Percentiles rank a stretch among this genome's conserved stretches.
Conservation (phyloP, 2,888 invertebrate genomes). For the Eulithis prunata region DNA sequence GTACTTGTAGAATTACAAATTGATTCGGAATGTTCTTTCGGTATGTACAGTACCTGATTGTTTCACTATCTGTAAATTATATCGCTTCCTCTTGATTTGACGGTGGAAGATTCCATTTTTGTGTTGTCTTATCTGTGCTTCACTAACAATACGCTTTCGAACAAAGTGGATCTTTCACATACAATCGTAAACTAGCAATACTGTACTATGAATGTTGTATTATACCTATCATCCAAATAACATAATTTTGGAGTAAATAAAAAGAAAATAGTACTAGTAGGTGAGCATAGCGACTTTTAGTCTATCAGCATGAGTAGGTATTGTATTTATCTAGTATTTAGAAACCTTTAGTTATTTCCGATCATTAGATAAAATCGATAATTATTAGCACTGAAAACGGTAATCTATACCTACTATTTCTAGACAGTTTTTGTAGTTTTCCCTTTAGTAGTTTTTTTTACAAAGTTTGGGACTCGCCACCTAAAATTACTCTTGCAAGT, state of each 20-base stretch:
- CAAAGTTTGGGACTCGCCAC: slow-evolving; percentile 20
- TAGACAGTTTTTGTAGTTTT: slow-evolving; percentile 5
- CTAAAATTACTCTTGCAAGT: slow-evolving; percentile 5
- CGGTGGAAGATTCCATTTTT: slow-evolving; percentile 43
- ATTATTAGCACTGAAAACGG: slow-evolving; percentile 13
- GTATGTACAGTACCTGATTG: slow-evolving; percentile 44
- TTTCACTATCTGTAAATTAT: slow-evolving; percentile 36
- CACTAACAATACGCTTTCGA: slow-evolving; percentile 39
- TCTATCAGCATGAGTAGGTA: slow-evolving; percentile 29
- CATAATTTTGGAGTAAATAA: slow-evolving; percentile 15
- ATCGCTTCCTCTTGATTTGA: slow-evolving; percentile 25
- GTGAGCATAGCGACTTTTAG: slow-evolving; percentile 39
- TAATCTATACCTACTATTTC: neutral
- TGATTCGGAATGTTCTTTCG: slow-evolving; percentile 6
- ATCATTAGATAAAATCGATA: neutral
- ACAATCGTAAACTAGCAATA: slow-evolving; percentile 26
- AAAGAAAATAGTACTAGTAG: slow-evolving; percentile 11
- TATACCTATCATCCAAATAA: slow-evolving; percentile 26
- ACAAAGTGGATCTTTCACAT: slow-evolving; percentile 43
- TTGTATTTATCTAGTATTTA: slow-evolving; percentile 14
- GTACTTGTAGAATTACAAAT: slow-evolving; percentile 2
- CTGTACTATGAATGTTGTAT: slow-evolving; percentile 30
- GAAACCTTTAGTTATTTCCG: slow-evolving; percentile 11
- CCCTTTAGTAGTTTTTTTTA: neutral
- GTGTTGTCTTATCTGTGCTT: slow-evolving; percentile 39